Conservation (phyloP, 2,797 vertebrate species). For the Melanotaenia maccullochi region DNA sequence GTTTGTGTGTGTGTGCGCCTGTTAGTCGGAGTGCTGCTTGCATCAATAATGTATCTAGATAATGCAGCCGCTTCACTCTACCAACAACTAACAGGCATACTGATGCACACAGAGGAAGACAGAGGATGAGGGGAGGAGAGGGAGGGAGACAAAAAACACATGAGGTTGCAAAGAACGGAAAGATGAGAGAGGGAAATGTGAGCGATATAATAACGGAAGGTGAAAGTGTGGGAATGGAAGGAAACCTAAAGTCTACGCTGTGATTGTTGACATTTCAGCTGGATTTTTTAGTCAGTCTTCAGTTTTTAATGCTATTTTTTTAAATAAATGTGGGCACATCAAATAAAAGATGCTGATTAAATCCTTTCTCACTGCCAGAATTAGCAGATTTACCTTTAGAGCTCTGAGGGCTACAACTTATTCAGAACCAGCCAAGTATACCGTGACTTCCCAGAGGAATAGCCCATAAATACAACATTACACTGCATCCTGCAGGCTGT, state of each 20-base stretch:
- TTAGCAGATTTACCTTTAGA: no score
- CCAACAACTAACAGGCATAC: conserved; percentile 70
- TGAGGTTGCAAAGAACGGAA: conserved; percentile 36
- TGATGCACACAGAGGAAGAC: conserved; percentile 48
- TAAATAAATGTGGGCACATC: no score
- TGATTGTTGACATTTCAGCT: background rate
- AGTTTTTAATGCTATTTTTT: background rate
- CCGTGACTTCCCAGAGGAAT: no score
- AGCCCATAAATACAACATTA: no score
- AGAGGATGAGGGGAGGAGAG: conserved; percentile 23
- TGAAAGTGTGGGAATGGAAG: background rate
- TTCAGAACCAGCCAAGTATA: no score
- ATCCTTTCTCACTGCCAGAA: no score
- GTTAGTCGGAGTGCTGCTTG: conserved; percentile 67
- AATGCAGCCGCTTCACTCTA: conserved; percentile 77
- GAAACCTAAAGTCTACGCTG: background rate
- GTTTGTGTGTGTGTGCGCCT: conserved; percentile 25
- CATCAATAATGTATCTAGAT: conserved; percentile 83
- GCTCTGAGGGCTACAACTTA: no score
- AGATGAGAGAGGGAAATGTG: conserved; percentile 44
- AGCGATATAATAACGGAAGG: conserved; percentile 13
- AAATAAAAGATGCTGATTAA: no score
- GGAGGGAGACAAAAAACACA: conserved; percentile 15
- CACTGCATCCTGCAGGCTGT: no score
- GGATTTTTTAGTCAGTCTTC: background rate